These are phyloP conservation scores for Dicerorhinus sumatrensis DNA, from an alignment of 2,113 vertebrate genomes.

Conservation along the genomic window DNA sequence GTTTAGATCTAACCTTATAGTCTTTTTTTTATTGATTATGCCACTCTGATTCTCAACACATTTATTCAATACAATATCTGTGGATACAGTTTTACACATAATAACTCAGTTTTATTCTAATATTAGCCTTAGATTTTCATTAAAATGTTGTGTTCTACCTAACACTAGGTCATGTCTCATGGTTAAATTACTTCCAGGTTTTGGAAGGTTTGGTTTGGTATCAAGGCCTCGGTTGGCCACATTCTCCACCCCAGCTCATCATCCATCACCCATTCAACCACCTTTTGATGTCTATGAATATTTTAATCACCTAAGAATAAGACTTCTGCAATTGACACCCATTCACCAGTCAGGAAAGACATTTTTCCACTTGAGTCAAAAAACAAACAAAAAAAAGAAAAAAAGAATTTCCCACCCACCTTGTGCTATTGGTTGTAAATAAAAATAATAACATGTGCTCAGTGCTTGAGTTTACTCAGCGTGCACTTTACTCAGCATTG, in stretches of 20 bases:
- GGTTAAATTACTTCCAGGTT: not conserved
- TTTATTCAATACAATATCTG: not conserved
- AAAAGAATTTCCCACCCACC: accelerated
- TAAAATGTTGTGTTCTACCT: not conserved
- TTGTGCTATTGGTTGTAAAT: not conserved
- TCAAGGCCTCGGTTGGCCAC: not conserved
- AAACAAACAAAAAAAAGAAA: not conserved
- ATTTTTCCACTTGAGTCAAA: no score
- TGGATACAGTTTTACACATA: not conserved
- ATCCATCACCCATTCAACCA: not conserved
- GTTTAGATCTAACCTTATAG: not conserved
- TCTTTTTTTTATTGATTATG: not conserved
- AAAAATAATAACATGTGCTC: not conserved
- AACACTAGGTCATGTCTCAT: not conserved
- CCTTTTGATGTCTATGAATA: not conserved
- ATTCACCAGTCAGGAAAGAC: not conserved
- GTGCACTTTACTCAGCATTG: not conserved
- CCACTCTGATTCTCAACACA: not conserved
- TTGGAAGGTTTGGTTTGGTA: not conserved
- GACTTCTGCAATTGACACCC: not conserved
- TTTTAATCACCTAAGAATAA: not conserved
- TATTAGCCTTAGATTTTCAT: not conserved
- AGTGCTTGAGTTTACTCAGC: not conserved
- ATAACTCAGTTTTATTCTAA: not conserved
- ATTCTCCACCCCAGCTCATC: not conserved